Evolutionary conservation across 2,888 invertebrate genomes (phyloP).

Genomic region (Strigamia transsilvanica): DNA sequence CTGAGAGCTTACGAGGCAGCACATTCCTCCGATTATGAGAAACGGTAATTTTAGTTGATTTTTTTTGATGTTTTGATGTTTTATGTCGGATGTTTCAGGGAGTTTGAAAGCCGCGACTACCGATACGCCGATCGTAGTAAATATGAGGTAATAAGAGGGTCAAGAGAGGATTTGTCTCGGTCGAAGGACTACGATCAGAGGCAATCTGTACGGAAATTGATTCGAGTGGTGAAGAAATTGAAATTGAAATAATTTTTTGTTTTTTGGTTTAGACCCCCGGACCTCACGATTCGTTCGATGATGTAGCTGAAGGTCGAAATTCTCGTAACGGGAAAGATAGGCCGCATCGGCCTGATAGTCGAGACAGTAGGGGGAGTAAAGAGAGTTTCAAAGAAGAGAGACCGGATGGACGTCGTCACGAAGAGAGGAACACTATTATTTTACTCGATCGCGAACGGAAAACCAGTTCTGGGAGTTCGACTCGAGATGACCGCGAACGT

Average conservation of each 20-base stretch:
- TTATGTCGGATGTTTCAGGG: background rate
- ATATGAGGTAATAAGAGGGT: conserved; percentile 52
- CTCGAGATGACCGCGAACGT: conserved; percentile 56
- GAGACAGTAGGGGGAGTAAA: conserved; percentile 67
- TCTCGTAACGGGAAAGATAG: conserved; percentile 61
- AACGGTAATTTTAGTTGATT: conserved; percentile 52
- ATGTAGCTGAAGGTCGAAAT: conserved; percentile 55
- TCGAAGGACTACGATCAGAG: conserved; percentile 57
- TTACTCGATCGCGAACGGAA: conserved; percentile 55
- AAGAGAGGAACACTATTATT: conserved; percentile 50
- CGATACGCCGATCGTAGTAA: conserved; percentile 55
- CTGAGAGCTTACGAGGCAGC: conserved; percentile 55
- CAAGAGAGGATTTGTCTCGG: conserved; percentile 56
- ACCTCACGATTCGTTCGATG: conserved; percentile 63
- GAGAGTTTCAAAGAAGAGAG: conserved; percentile 61
- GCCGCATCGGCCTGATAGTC: conserved; percentile 70
- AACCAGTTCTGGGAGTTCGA: conserved; percentile 50
- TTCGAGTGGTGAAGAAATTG: background rate
- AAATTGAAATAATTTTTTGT: conserved; percentile 1
- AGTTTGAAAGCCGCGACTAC: conserved; percentile 52
- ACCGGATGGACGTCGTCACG: conserved; percentile 31
- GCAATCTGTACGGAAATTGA: conserved; percentile 52
- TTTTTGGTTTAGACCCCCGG: conserved; percentile 58
- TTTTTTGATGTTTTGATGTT: background rate
- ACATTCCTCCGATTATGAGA: conserved; percentile 56